Percentiles rank a stretch among this genome's conserved stretches.
phyloP scores from a whole-genome alignment of 2,113 vertebrate genomes.

The Pelecanoides urinatrix region DNA sequence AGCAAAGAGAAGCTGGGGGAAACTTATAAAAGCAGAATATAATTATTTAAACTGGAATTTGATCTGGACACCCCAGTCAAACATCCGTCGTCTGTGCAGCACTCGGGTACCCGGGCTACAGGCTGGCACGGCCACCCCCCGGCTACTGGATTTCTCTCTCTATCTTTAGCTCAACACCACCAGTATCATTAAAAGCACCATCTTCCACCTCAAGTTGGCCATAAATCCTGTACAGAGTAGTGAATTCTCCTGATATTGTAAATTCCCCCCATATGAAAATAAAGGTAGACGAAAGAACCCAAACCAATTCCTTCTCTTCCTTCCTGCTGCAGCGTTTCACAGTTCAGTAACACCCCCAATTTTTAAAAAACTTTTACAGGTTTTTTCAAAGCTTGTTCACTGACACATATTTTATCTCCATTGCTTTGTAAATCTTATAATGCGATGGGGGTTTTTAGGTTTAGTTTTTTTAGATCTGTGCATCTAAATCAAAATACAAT shows the following conservation, averaged over 20 bases:
- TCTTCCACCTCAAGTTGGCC: background rate
- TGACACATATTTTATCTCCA: background rate
- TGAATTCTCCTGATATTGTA: background rate
- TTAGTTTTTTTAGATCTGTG: background rate
- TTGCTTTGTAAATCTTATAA: background rate
- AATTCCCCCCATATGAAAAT: background rate
- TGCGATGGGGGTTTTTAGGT: background rate
- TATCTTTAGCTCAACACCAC: background rate
- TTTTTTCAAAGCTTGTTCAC: background rate
- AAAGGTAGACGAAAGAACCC: background rate
- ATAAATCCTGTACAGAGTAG: background rate
- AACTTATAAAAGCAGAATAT: background rate
- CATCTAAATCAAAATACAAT: constrained; percentile 11
- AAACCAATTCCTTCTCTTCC: background rate
- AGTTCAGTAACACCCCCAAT: background rate
- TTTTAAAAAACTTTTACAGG: background rate
- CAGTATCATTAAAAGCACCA: background rate
- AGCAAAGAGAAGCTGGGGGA: background rate
- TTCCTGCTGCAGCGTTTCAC: background rate
- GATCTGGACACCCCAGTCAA: background rate
- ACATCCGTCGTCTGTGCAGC: background rate
- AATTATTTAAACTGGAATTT: background rate
- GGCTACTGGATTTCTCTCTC: background rate
- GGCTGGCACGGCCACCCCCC: background rate
- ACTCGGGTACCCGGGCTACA: background rate